Conservation (phyloP, 2,888 invertebrate genomes). For the Clostera curtula region DNA sequence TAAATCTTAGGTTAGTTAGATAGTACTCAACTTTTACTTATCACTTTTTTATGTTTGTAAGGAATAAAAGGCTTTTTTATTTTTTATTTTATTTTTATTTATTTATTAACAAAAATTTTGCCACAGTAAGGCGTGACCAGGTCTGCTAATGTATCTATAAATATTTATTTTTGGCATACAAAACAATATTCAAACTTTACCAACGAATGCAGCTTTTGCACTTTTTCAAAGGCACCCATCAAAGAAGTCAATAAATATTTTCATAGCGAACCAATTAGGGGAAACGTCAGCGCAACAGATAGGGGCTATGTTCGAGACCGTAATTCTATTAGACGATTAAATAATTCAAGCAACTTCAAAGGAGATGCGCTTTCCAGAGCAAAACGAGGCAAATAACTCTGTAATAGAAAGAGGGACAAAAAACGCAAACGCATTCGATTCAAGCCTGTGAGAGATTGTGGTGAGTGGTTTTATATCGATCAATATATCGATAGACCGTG, state of each 20-base stretch:
- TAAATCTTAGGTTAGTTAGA: no score
- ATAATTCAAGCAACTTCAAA: slow-evolving; percentile 70
- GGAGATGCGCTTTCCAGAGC: slow-evolving; percentile 65
- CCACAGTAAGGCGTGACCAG: no score
- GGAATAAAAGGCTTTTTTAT: no score
- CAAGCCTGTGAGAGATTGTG: slow-evolving; percentile 27
- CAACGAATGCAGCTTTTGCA: slow-evolving; percentile 4
- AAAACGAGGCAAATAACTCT: slow-evolving; percentile 63
- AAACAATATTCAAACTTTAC: background rate
- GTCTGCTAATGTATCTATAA: no score
- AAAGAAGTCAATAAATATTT: slow-evolving; percentile 50
- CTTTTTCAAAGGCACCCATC: slow-evolving; percentile 18
- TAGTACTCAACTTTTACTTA: no score
- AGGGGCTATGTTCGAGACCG: slow-evolving; percentile 46
- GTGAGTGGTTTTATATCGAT: slow-evolving; percentile 19
- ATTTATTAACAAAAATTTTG: no score
- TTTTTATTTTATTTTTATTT: no score
- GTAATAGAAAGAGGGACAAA: slow-evolving; percentile 49
- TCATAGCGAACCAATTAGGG: slow-evolving; percentile 57
- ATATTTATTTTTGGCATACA: no score
- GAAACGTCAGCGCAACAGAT: slow-evolving; percentile 47
- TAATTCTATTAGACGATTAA: slow-evolving; percentile 73
- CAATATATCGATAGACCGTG: slow-evolving; percentile 1
- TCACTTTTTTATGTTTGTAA: no score
- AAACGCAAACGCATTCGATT: slow-evolving; percentile 46